Evolutionary conservation across 1,140 invertebrate species (phyloP), one percentile per base, ranked within the genome.

Genomic region (Pseudomyrmex flavicornis): DNA sequence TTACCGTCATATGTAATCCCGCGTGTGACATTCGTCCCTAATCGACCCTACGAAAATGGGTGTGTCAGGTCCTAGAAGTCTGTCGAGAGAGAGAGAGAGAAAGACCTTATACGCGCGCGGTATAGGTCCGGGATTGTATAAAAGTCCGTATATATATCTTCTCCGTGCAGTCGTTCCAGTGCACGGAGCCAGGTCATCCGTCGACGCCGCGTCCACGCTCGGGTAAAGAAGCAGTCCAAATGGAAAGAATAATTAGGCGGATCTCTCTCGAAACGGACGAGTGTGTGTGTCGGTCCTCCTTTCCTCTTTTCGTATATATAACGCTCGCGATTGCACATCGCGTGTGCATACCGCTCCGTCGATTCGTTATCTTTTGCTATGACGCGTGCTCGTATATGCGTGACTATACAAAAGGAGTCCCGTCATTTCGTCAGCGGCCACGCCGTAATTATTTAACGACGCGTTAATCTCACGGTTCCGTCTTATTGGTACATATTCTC

Each of bases 181-280:
- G 82, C 75, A 58, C 74, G 86, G 73, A 85, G 85, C 85, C 83
- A 83, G 89, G 84, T 90, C 89, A 80, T 86, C 85, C 86, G 88
- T 85, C 75, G 52, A 74, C 82, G 35, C 46, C 62, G 35, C 35
- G 83, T 85, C 66, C 82, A 83, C 85, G 89, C 88, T 89, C 82
- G 62, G 85, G 66, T 85, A 70, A 84, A 82, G 85, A 90, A 87
- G 74, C 82, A 87, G 89, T 80, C 68, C 85, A 77, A 66, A 88
- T 84, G 76, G 70, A 79, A 66, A 84, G 69, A 61, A 82, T 88
- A 88, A 88, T 88, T 87, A 89, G 74, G 12, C 50, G 74, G 82
- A 84, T 84, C 73, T 35, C 35, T 68, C 73, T 26, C 44, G 54
- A 54, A 54, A n/a, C 20, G 58, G 72, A 15, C 54, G 22, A 59